Conservation (phyloP, 2,113 vertebrate genomes). For the Charina bottae region DNA sequence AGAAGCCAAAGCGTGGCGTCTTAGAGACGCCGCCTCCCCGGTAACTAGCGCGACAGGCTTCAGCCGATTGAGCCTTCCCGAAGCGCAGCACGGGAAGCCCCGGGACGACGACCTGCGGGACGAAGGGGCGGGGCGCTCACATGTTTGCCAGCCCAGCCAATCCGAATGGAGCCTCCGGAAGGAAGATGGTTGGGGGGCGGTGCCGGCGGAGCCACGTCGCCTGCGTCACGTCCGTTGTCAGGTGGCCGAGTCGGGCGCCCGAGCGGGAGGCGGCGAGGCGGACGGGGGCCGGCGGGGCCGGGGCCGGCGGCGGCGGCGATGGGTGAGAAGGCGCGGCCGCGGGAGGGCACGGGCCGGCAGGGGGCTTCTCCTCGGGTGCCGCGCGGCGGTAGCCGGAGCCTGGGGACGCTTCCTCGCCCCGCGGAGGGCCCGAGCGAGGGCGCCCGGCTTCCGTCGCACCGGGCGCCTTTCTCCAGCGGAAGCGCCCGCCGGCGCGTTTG, state of each 20-base stretch:
- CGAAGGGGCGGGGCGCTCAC: neutral
- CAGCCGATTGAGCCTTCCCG: conserved; percentile 1
- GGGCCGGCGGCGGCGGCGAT: conserved; percentile 34
- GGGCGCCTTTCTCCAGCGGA: neutral
- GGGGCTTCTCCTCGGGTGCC: neutral
- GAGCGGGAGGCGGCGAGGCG: conserved; percentile 47
- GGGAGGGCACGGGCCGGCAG: conserved; percentile 34
- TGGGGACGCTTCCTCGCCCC: neutral
- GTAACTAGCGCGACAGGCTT: too few relatives aligned
- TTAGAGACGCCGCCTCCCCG: fast-evolving
- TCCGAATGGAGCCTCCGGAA: neutral
- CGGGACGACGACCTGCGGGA: neutral
- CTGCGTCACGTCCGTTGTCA: conserved; percentile 76
- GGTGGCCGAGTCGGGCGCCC: conserved; percentile 64
- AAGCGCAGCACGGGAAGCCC: fast-evolving
- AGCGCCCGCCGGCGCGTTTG: neutral
- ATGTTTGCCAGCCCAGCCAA: too few relatives aligned
- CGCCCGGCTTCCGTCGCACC: neutral
- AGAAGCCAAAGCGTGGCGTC: neutral
- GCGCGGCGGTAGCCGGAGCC: neutral
- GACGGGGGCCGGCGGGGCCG: conserved; percentile 39
- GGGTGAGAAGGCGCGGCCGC: conserved; percentile 6
- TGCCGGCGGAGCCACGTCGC: neutral
- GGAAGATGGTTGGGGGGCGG: neutral
- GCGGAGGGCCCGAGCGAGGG: neutral